A percentile compares a stretch with the other conserved stretches of the same genome.
phyloP scores from a whole-genome alignment of 2,113 vertebrate species.

The Typhlomys cinereus region DNA sequence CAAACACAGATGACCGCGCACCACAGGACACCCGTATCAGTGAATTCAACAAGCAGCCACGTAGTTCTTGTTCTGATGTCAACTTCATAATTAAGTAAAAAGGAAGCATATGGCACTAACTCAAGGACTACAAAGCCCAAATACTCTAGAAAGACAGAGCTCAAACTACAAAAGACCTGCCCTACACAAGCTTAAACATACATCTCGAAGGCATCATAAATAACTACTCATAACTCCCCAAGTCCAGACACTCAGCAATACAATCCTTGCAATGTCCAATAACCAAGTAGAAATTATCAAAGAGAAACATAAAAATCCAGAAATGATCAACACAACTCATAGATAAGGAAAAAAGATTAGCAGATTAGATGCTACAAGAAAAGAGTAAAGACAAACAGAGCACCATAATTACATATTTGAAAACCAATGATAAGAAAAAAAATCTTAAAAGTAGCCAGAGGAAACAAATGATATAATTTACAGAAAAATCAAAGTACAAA shows the following conservation, averaged over 20 bases:
- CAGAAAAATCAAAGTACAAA: not conserved
- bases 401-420: not conserved
- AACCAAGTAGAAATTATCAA: not conserved
- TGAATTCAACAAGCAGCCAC: not conserved
- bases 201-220: not conserved
- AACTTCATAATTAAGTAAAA: slow-evolving; percentile 13
- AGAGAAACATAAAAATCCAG: not conserved
- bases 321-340: not conserved
- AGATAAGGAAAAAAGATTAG: not conserved
- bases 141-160: not conserved
- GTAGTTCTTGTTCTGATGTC: not conserved
- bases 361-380: not conserved
- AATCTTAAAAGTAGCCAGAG: not conserved
- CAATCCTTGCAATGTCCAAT: not conserved
- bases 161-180: not conserved
- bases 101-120: not conserved
- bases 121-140: not conserved
- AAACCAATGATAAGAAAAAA: slow-evolving; percentile 35
- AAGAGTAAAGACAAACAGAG: not conserved
- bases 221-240: not conserved
- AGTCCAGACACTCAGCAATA: not conserved
- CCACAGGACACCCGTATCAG: not conserved
- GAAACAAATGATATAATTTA: not conserved
- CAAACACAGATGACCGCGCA: not conserved
- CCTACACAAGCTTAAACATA: not conserved